Conservation (phyloP, 2,888 invertebrate species). For the Cotesia congregata region DNA sequence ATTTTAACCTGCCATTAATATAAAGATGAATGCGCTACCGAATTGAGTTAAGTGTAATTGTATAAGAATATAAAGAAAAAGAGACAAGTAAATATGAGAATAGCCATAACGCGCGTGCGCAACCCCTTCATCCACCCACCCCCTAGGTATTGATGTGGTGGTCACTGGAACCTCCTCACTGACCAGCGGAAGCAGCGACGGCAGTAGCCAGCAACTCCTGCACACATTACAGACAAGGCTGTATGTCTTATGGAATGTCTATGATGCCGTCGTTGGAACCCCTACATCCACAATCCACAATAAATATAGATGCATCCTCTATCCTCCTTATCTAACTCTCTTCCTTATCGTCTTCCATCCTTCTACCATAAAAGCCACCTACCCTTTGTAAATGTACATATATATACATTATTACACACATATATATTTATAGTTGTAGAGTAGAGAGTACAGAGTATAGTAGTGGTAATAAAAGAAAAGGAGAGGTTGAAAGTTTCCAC, state of each 20-base stretch:
- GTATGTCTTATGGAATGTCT: slow-evolving; percentile 67
- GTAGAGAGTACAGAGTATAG: slow-evolving; percentile 3
- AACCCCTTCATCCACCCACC: slow-evolving; percentile 62
- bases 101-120: slow-evolving; percentile 61
- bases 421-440: slow-evolving; percentile 26
- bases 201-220: slow-evolving; percentile 36
- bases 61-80: slow-evolving; percentile 1
- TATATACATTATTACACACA: background rate
- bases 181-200: slow-evolving; percentile 55
- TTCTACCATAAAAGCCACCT: slow-evolving; percentile 27
- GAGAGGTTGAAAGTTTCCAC: slow-evolving; percentile 40
- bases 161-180: slow-evolving; percentile 59
- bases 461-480: background rate
- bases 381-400: slow-evolving; percentile 12
- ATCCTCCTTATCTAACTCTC: background rate
- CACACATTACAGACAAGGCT: slow-evolving; percentile 52
- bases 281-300: slow-evolving; percentile 41
- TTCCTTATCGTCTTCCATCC: slow-evolving; percentile 24
- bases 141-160: slow-evolving; percentile 68
- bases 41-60: background rate
- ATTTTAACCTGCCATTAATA: background rate
- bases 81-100: slow-evolving; percentile 38
- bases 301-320: background rate
- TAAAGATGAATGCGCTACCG: background rate
- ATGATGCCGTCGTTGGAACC: slow-evolving; percentile 61